phyloP scores from a whole-genome alignment of 2,888 invertebrate species.

The Drosophila neoperkinsi region DNA sequence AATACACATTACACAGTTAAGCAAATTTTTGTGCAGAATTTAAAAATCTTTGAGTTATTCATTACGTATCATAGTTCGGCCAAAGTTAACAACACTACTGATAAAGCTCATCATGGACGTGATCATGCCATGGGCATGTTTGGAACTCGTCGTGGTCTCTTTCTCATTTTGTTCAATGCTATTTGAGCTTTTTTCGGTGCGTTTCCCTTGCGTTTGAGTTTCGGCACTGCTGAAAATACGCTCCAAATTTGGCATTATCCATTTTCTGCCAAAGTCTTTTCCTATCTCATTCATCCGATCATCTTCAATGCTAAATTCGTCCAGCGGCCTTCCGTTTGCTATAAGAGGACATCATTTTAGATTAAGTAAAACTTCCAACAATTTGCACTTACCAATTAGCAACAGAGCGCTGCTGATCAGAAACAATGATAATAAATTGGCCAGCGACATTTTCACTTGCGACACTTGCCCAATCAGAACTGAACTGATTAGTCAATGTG shows the following conservation, averaged over 20 bases:
- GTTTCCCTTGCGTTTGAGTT: conserved; percentile 10
- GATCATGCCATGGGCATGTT: conserved; percentile 71
- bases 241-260: conserved; percentile 48
- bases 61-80: conserved; percentile 49
- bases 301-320: conserved; percentile 51
- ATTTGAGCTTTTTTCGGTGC: conserved; percentile 13
- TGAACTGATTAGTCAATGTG: conserved; percentile 29
- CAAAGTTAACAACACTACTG: conserved; percentile 54
- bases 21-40: too few species aligned
- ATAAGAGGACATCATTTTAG: background rate
- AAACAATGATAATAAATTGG: conserved; percentile 36
- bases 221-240: conserved; percentile 63
- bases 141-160: conserved; percentile 55
- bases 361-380: background rate
- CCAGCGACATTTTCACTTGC: conserved; percentile 54
- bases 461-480: conserved; percentile 32
- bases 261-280: conserved; percentile 44
- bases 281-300: conserved; percentile 62
- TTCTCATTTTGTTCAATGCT: conserved; percentile 16
- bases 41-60: conserved; percentile 22
- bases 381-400: conserved; percentile 36
- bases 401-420: conserved; percentile 46
- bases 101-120: conserved; percentile 68
- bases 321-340: conserved; percentile 40
- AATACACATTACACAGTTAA: background rate